Evolutionary conservation across 2,113 vertebrate species (phyloP).

Genomic region (Gymnarchus niloticus): DNA sequence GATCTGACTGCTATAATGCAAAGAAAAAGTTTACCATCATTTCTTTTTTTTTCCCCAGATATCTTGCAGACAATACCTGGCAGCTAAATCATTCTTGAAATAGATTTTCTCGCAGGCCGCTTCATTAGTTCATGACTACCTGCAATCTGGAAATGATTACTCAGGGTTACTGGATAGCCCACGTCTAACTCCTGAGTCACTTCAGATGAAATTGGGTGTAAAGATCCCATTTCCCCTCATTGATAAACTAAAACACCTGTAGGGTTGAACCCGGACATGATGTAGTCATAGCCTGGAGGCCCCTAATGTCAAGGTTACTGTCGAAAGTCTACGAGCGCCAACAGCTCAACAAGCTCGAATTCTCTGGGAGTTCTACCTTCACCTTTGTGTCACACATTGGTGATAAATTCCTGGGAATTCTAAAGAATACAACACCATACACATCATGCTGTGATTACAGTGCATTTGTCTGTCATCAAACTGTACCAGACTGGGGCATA

Average conservation of each 20-base stretch:
- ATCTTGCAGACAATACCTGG: not conserved
- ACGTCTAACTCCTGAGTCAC: conserved; percentile 94
- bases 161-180: conserved; percentile 82
- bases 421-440: not conserved
- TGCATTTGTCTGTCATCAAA: not conserved
- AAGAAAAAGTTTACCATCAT: not conserved
- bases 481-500: not conserved
- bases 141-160: conserved; percentile 96
- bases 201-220: conserved; percentile 99
- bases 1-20: not conserved
- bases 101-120: conserved; percentile 61
- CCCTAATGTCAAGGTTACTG: conserved; percentile 17
- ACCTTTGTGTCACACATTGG: not conserved
- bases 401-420: not conserved
- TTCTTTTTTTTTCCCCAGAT: not conserved
- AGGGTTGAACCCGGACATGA: conserved; percentile 50
- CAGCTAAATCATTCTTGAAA: conserved; percentile 43
- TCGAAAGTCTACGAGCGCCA: not conserved
- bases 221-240: conserved; percentile 99
- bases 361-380: not conserved
- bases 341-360: not conserved
- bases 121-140: conserved; percentile 81
- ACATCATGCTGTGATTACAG: not conserved
- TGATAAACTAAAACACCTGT: conserved; percentile 83
- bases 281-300: conserved; percentile 30